Percentiles rank a stretch among this genome's conserved stretches.
Conservation (phyloP, 2,888 invertebrate species). For the Microplitis manilae region DNA sequence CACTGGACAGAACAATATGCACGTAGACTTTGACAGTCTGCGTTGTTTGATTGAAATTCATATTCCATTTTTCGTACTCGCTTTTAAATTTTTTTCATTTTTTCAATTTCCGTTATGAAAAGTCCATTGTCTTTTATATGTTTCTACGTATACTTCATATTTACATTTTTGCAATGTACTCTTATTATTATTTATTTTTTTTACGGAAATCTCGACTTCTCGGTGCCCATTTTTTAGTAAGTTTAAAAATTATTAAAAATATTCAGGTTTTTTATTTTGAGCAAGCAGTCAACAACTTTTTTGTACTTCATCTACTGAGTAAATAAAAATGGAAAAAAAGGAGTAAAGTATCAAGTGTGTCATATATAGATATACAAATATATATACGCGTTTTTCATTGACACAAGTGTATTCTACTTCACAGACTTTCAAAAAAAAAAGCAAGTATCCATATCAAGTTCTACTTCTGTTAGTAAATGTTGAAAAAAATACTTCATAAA, state of each 20-base stretch:
- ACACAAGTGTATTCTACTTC: neutral
- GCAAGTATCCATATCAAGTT: neutral
- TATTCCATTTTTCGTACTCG: slow-evolving; percentile 32
- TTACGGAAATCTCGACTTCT: neutral
- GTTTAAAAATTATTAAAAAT: neutral
- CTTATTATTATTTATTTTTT: neutral
- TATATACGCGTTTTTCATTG: neutral
- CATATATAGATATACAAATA: neutral
- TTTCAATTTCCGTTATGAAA: slow-evolving; percentile 29
- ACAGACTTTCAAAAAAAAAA: neutral
- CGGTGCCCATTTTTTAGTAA: neutral
- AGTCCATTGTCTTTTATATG: slow-evolving; percentile 26
- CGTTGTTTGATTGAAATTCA: slow-evolving; percentile 36
- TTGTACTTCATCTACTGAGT: slow-evolving; percentile 16
- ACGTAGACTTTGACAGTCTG: neutral
- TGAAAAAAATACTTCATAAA: too few relatives aligned
- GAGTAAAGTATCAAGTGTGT: neutral
- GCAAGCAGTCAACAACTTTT: neutral
- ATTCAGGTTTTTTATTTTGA: neutral
- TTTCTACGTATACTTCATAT: slow-evolving; percentile 9
- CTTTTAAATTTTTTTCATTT: slow-evolving; percentile 7
- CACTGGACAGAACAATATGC: neutral
- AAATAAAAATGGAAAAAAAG: neutral
- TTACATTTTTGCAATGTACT: slow-evolving; percentile 10
- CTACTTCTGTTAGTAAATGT: too few relatives aligned